Evolutionary conservation across 2,797 vertebrate genomes (phyloP).

Genomic region (Hyperoplus immaculatus): DNA sequence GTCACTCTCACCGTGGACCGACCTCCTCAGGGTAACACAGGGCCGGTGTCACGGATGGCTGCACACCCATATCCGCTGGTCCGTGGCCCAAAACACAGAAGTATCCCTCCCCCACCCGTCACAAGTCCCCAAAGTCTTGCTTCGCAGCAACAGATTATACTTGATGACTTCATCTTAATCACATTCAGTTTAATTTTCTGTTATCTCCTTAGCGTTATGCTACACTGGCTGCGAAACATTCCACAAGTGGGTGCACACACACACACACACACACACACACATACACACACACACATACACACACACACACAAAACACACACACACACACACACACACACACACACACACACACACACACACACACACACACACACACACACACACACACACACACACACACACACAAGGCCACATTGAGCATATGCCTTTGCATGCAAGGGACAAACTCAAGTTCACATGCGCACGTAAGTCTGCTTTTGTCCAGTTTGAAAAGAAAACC

Average conservation of each 20-base stretch:
- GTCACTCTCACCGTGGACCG: conserved; percentile 76
- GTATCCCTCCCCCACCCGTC: conserved; percentile 41
- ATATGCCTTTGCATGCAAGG: conserved; percentile 17
- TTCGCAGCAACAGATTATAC: conserved; percentile 73
- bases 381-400: too few species aligned
- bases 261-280: too few species aligned
- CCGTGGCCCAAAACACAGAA: conserved; percentile 51
- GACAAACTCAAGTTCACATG: not conserved
- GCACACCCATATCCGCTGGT: conserved; percentile 75
- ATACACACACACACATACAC: too few species aligned
- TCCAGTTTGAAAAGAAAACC: conserved; percentile 47
- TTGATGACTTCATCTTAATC: conserved; percentile 86
- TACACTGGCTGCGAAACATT: conserved; percentile 56
- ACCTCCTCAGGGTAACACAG: conserved; percentile 67
- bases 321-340: too few species aligned
- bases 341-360: too few species aligned
- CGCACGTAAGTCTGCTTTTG: conserved; percentile 18
- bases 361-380: too few species aligned
- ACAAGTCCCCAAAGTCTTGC: conserved; percentile 66
- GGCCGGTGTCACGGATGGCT: conserved; percentile 74
- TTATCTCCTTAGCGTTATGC: conserved; percentile 69
- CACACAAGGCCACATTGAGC: conserved; percentile 14
- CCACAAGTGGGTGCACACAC: conserved; percentile 65
- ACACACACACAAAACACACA: too few species aligned
- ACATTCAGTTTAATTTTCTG: conserved; percentile 83